A percentile compares a stretch with the other conserved stretches of the same genome.
Evolutionary conservation across 2,113 vertebrate genomes (phyloP).

Genomic region (Thryonomys swinderianus): DNA sequence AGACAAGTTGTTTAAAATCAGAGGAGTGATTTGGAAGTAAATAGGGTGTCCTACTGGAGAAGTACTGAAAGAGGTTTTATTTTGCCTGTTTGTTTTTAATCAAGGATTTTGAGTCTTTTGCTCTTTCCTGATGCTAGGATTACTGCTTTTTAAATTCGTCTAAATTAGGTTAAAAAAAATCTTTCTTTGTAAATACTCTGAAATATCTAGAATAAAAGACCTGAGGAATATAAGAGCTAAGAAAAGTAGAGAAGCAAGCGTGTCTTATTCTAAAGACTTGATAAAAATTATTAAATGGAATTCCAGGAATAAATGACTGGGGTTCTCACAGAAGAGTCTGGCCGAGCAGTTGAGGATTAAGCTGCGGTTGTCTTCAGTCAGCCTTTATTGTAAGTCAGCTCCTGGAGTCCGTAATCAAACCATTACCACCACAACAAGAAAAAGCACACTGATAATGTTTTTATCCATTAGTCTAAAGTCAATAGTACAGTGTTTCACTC

Average conservation of each 20-base stretch:
- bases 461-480: slow-evolving; percentile 52
- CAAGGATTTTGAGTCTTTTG: slow-evolving; percentile 73
- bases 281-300: slow-evolving; percentile 85
- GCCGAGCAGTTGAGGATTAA: slow-evolving; percentile 83
- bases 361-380: slow-evolving; percentile 82
- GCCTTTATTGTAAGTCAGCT: slow-evolving; percentile 78
- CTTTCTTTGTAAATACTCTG: slow-evolving; percentile 85
- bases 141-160: slow-evolving; percentile 82
- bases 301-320: slow-evolving; percentile 85
- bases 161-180: slow-evolving; percentile 82
- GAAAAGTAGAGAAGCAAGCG: slow-evolving; percentile 84
- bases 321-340: slow-evolving; percentile 84
- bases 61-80: slow-evolving; percentile 58
- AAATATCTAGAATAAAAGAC: slow-evolving; percentile 81
- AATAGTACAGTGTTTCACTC: slow-evolving; percentile 42
- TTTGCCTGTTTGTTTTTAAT: slow-evolving; percentile 75
- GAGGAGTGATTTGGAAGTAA: slow-evolving; percentile 86
- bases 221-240: slow-evolving; percentile 82
- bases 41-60: slow-evolving; percentile 81
- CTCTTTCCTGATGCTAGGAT: slow-evolving; percentile 69
- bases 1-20: slow-evolving; percentile 89
- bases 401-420: slow-evolving; percentile 70
- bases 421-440: not conserved
- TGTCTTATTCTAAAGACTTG: slow-evolving; percentile 85
- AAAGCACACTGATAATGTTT: slow-evolving; percentile 65